A percentile compares a stretch with the other conserved stretches of the same genome.
These are phyloP conservation scores for Tuberolachnus salignus DNA, from an alignment of 2,888 invertebrate species.

Conservation along the genomic window DNA sequence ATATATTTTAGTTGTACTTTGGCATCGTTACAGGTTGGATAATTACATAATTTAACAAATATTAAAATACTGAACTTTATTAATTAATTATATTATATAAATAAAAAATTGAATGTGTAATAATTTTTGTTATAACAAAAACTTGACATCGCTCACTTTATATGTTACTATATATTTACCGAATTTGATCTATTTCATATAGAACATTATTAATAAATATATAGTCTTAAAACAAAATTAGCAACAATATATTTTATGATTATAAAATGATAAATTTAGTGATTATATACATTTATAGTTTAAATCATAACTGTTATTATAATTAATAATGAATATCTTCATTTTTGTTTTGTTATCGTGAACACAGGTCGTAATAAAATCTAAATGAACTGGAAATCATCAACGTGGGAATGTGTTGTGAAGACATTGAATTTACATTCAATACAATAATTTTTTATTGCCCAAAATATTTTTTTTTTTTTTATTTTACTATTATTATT, in stretches of 20 bases:
- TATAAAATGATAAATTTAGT: no score
- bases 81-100: constrained; percentile 3
- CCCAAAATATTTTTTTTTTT: constrained; percentile 20
- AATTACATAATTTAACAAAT: neutral
- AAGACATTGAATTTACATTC: constrained; percentile 35
- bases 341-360: constrained; percentile 50
- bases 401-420: constrained; percentile 40
- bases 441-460: constrained; percentile 14
- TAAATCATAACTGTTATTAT: constrained; percentile 7
- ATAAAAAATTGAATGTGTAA: constrained; percentile 49
- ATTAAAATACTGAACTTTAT: neutral
- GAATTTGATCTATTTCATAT: neutral
- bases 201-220: neutral
- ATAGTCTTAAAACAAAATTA: no score
- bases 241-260: no score
- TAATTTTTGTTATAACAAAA: constrained; percentile 8
- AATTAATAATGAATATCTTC: constrained; percentile 29
- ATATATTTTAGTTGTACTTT: neutral
- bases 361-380: constrained; percentile 54
- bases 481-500: no score
- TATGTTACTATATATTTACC: neutral
- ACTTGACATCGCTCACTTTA: constrained; percentile 14
- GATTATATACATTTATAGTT: constrained; percentile 24
- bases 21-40: neutral
- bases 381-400: constrained; percentile 48